Conservation (phyloP, 2,113 vertebrate genomes). For the Hippocampus abdominalis region DNA sequence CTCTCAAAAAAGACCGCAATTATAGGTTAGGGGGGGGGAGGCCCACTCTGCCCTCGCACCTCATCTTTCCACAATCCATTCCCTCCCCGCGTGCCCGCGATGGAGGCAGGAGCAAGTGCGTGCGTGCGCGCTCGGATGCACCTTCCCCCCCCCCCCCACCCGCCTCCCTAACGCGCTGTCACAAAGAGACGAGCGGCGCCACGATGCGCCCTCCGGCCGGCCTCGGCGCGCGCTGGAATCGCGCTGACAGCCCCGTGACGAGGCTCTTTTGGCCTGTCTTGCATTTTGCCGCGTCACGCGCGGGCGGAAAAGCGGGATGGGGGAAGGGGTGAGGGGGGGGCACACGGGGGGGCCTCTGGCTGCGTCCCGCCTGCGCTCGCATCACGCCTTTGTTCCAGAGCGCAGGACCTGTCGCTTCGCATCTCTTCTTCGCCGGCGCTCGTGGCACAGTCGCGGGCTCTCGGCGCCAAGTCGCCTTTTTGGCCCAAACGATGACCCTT, state of each 20-base stretch:
- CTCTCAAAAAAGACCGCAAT: no score
- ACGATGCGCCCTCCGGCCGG: conserved; percentile 19
- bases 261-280: conserved; percentile 59
- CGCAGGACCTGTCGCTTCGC: conserved; percentile 46
- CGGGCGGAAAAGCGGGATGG: conserved; percentile 2
- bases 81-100: background rate
- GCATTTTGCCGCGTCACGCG: conserved; percentile 35
- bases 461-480: background rate
- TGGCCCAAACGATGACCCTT: no score
- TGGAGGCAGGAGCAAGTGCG: background rate
- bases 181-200: conserved; percentile 23
- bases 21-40: no score
- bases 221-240: conserved; percentile 41
- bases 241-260: conserved; percentile 62
- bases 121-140: background rate
- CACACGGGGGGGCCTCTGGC: conserved; percentile 18
- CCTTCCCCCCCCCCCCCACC: conserved; percentile 18
- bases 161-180: conserved; percentile 46
- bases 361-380: conserved; percentile 14
- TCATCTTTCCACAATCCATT: background rate
- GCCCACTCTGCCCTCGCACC: background rate
- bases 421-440: conserved; percentile 32
- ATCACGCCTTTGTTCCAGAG: conserved; percentile 22
- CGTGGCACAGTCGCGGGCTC: conserved; percentile 16
- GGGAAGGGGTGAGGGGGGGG: conserved; percentile 28